Percentiles rank a stretch among this genome's conserved stretches.
Conservation (phyloP, 2,797 vertebrate genomes). For the Chloroceryle inda region DNA sequence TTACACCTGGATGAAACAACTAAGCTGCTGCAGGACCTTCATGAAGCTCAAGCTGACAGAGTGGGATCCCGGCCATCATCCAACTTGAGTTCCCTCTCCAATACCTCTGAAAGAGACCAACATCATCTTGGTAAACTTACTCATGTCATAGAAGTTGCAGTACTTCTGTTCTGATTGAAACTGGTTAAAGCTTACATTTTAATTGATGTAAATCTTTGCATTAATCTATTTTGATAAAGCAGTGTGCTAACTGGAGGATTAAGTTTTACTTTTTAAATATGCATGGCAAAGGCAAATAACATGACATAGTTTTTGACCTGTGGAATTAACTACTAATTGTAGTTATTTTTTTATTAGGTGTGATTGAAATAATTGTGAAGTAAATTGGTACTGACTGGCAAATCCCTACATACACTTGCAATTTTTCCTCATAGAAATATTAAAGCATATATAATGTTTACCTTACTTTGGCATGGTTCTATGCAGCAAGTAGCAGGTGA, state of each 20-base stretch:
- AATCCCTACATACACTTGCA: not conserved
- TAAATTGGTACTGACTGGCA: not conserved
- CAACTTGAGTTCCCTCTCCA: conserved; percentile 96
- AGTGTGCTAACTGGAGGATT: not conserved
- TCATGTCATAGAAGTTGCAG: not conserved
- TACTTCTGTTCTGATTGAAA: not conserved
- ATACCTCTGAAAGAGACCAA: conserved; percentile 93
- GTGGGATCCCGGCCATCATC: conserved; percentile 94
- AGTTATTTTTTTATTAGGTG: not conserved
- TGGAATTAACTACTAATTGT: not conserved
- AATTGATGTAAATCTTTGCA: not conserved
- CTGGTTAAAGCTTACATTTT: not conserved
- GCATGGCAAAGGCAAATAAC: not conserved
- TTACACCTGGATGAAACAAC: conserved; percentile 92
- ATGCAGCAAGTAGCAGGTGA: not conserved
- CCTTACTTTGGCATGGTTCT: not conserved
- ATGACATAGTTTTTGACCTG: not conserved
- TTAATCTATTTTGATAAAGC: not conserved
- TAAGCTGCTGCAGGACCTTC: conserved; percentile 95
- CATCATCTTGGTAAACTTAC: conserved; percentile 88
- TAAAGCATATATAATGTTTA: not conserved
- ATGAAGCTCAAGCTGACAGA: conserved; percentile 92
- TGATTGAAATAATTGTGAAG: not conserved
- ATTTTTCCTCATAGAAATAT: not conserved
- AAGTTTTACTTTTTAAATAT: not conserved